Evolutionary conservation across 2,113 vertebrate species (phyloP).

Genomic region (Perccottus glenii): DNA sequence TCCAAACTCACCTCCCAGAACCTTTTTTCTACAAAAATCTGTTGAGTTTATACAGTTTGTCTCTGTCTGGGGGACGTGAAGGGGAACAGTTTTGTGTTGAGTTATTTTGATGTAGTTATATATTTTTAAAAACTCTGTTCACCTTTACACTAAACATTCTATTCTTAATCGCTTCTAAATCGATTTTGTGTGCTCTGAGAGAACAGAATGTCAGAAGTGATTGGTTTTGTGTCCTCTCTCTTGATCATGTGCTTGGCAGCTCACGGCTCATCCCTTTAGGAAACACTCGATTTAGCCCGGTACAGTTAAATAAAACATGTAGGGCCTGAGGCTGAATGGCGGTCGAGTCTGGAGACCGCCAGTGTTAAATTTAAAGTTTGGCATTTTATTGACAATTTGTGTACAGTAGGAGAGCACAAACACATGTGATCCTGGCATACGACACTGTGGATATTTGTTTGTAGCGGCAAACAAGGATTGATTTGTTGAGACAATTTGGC

Average conservation of each 20-base stretch:
- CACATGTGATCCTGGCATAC: conserved; percentile 12
- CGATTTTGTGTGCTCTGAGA: conserved; percentile 4
- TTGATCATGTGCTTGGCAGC: conserved; percentile 48
- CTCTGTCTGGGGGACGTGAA: no score
- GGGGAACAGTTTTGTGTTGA: no score
- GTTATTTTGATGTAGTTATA: neutral
- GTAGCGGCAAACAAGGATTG: conserved; percentile 39
- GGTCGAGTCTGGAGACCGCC: conserved; percentile 40
- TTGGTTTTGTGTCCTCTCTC: conserved; percentile 32
- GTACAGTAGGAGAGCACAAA: conserved; percentile 16
- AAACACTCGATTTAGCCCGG: conserved; percentile 51
- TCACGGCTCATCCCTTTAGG: conserved; percentile 45
- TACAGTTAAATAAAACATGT: conserved; percentile 56
- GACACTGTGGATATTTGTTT: conserved; percentile 32
- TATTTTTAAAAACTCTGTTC: no score
- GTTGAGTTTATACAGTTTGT: neutral
- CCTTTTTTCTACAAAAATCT: no score
- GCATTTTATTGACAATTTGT: conserved; percentile 45
- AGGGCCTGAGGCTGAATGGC: conserved; percentile 53
- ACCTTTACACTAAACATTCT: no score
- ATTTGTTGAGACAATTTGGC: conserved; percentile 28
- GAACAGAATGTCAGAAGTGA: conserved; percentile 25
- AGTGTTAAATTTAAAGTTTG: conserved; percentile 58
- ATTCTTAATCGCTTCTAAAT: conserved; percentile 23
- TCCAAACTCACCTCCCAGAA: no score